Evolutionary conservation across 2,113 vertebrate genomes (phyloP).

Genomic region (Orthonyx spaldingii): DNA sequence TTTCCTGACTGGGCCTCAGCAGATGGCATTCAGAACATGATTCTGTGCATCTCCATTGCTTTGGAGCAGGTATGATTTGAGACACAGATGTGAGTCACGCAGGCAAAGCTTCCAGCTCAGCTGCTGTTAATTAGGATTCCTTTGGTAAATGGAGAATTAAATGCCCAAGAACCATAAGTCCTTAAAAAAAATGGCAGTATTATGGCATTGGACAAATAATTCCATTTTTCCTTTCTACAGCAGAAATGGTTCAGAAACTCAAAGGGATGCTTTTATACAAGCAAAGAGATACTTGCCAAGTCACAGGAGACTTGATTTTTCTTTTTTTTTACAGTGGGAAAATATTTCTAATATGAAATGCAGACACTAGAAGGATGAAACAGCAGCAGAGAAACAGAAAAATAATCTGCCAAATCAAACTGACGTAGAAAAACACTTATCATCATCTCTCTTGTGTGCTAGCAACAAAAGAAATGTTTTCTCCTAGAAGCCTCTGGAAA

Average conservation of each 20-base stretch:
- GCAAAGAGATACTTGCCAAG: not conserved
- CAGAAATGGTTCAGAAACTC: not conserved
- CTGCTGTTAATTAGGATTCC: not conserved
- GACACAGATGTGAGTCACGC: not conserved
- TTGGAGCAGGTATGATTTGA: not conserved
- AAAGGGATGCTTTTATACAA: not conserved
- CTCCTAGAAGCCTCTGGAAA: not conserved
- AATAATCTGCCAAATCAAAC: slow-evolving; percentile 14
- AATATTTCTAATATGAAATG: not conserved
- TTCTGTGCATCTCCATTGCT: not conserved
- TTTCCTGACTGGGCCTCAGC: not conserved
- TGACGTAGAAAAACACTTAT: not conserved
- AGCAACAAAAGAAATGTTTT: not conserved
- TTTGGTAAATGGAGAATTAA: not conserved
- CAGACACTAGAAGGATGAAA: not conserved
- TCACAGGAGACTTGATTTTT: not conserved
- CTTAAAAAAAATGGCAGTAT: not conserved
- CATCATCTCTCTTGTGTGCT: not conserved
- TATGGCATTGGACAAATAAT: not conserved
- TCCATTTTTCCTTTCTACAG: not conserved
- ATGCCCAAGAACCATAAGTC: not conserved
- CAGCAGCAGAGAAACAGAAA: not conserved
- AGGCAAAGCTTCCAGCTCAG: not conserved
- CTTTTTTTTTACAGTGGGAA: not conserved
- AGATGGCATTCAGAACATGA: not conserved